A percentile compares a stretch with the other conserved stretches of the same genome.
These are phyloP conservation scores for Conomelus anceps DNA, from an alignment of 2,888 invertebrate genomes.

Conservation along the genomic window DNA sequence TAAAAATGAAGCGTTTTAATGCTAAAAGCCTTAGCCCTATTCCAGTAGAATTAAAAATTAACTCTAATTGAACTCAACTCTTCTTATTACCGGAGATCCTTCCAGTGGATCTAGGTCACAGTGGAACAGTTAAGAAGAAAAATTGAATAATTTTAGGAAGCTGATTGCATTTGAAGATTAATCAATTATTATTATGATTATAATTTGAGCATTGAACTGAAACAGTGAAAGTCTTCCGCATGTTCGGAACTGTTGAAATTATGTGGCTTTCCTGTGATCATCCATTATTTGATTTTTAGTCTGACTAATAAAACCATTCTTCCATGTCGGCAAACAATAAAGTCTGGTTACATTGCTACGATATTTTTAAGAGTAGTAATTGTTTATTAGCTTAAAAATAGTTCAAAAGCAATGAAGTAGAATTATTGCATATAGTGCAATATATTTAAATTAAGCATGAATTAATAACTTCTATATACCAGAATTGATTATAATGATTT, in stretches of 20 bases:
- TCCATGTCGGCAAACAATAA: not conserved
- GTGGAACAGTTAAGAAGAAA: not conserved
- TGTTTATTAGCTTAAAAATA: not conserved
- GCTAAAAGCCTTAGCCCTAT: no score
- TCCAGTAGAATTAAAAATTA: no score
- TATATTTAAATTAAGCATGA: no score
- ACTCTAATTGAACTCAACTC: not conserved
- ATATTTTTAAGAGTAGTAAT: not conserved
- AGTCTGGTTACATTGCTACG: not conserved
- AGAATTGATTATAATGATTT: no score
- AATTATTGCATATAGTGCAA: no score
- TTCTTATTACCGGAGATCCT: not conserved
- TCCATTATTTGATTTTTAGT: not conserved
- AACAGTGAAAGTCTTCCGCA: not conserved
- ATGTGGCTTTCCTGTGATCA: not conserved
- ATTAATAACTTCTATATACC: no score
- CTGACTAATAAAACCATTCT: not conserved
- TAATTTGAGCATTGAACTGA: not conserved
- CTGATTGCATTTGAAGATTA: not conserved
- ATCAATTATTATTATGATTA: not conserved
- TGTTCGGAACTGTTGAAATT: not conserved
- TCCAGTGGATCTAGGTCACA: not conserved
- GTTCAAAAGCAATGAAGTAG: no score
- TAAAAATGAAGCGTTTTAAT: no score
- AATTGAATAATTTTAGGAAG: not conserved